These are phyloP conservation scores for Synanthedon vespiformis DNA, from an alignment of 2,888 invertebrate genomes.

Conservation along the genomic window DNA sequence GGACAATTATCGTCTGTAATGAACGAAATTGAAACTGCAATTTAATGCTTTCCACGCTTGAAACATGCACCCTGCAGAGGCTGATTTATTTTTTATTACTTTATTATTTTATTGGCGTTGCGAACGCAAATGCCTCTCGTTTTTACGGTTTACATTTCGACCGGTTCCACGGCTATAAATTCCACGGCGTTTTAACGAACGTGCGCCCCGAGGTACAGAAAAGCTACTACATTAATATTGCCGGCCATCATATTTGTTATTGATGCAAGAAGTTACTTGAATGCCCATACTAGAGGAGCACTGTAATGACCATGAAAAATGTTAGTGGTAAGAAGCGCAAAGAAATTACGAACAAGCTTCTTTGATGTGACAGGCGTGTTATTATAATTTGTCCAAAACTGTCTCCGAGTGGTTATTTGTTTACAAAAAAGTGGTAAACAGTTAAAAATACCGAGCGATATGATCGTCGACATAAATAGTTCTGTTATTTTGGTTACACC, in stretches of 20 bases:
- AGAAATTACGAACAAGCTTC: background rate
- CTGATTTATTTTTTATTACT: conserved; percentile 46
- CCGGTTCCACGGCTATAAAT: conserved; percentile 47
- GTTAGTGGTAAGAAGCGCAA: background rate
- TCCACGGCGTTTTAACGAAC: conserved; percentile 39
- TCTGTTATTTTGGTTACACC: conserved; percentile 38
- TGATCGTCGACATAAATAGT: conserved; percentile 54
- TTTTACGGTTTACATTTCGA: conserved; percentile 57
- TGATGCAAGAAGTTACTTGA: conserved; percentile 19
- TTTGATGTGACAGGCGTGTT: conserved; percentile 14
- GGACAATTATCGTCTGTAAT: conserved; percentile 27
- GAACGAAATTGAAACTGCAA: conserved; percentile 34
- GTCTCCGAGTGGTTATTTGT: conserved; percentile 12
- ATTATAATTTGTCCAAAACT: conserved; percentile 31
- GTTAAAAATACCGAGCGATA: conserved; percentile 52
- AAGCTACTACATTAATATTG: conserved; percentile 45
- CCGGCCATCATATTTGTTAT: conserved; percentile 50
- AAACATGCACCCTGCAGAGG: conserved; percentile 37
- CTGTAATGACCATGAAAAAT: background rate
- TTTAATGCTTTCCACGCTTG: conserved; percentile 33
- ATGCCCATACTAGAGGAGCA: conserved; percentile 10
- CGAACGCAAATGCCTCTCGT: conserved; percentile 46
- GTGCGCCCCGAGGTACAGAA: conserved; percentile 31
- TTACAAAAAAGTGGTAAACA: conserved; percentile 43
- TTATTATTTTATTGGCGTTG: conserved; percentile 59